phyloP scores from a whole-genome alignment of 1,140 invertebrate genomes.

The Geopemphigus sp. region DNA sequence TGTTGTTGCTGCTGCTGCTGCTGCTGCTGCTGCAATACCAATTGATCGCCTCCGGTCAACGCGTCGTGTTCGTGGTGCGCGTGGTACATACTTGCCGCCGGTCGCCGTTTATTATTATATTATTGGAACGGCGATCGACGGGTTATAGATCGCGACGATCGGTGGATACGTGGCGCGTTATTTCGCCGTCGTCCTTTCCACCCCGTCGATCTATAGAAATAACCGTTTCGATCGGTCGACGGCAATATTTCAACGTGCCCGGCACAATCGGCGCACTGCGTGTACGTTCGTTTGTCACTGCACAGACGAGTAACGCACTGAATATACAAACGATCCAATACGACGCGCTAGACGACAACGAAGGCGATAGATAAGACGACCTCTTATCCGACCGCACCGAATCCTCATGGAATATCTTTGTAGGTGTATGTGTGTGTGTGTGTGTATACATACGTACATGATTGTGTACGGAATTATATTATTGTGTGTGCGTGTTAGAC shows the following conservation, averaged over 20 bases:
- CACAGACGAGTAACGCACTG: background rate
- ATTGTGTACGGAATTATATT: background rate
- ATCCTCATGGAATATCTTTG: slow-evolving; percentile 6
- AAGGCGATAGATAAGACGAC: slow-evolving; percentile 28
- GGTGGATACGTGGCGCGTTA: background rate
- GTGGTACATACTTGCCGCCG: slow-evolving; percentile 21
- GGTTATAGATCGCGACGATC: background rate
- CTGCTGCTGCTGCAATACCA: slow-evolving; percentile 33
- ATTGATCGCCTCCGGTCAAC: slow-evolving; percentile 21
- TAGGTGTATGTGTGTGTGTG: background rate
- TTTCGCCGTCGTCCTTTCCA: background rate
- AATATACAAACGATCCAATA: background rate
- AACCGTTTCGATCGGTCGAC: background rate
- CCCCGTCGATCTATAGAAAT: too few relatives aligned
- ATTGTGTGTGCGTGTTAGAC: background rate
- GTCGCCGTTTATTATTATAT: too few relatives aligned
- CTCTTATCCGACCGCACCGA: slow-evolving; percentile 22
- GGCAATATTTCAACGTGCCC: background rate
- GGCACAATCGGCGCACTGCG: background rate
- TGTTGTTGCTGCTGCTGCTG: slow-evolving; percentile 14
- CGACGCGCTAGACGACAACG: background rate
- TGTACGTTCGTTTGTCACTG: background rate
- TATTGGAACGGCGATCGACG: background rate
- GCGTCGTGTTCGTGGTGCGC: slow-evolving; percentile 28
- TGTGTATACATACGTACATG: background rate